Base-by-base conservation (phyloP, 1,140 invertebrate species). In the Drosophila funebris region DNA sequence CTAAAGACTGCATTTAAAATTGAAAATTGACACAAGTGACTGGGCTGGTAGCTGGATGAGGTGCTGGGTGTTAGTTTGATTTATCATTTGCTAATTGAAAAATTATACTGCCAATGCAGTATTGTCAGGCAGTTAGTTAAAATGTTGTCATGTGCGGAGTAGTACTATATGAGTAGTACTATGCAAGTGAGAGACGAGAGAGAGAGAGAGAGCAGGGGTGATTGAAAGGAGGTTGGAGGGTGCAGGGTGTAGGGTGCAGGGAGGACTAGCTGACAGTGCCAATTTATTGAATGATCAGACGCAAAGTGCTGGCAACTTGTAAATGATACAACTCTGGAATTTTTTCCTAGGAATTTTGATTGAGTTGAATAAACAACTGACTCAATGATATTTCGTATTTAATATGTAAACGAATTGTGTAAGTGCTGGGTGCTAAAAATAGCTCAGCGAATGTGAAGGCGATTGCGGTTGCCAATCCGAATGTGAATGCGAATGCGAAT, bases 81-180 rank as follows among this genome's bases (percentile, higher is more conserved):
- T 90, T 90, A 90, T 90, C 79, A 90, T 83, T 87, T 90, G 87
- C 76, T 90, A 90, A 90, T 90, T 90, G 87, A 87, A 88, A 90
- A 90, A 90, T 90, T 90, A 90, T 90, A 90, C 79, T 77, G 76
- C 76, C 78, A 72, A 56, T 71, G 61, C 57, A 89, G 81, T n/a
- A n/a, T 90, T 84, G 85, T 85, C 80, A 90, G 74, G 72, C 70
- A 88, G 83, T 87, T 82, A 88, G 83, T 83, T 87, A 78, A 87
- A 88, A 73, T 88, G 78, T 79, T 87, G 83, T 83, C 83, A 87
- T 53, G 36, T 36, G 33, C 41, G 46, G 44, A 70, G 72, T 60
- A 62, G 13, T 16, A n/a, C n/a, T n/a, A 48, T 14, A 27, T 13
- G 24, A 48, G 43, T 11, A 36, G n/a, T n/a, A n/a, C n/a, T n/a